These are phyloP conservation scores for Latrodectus geometricus DNA, from an alignment of 1,140 invertebrate genomes.

Conservation along the genomic window DNA sequence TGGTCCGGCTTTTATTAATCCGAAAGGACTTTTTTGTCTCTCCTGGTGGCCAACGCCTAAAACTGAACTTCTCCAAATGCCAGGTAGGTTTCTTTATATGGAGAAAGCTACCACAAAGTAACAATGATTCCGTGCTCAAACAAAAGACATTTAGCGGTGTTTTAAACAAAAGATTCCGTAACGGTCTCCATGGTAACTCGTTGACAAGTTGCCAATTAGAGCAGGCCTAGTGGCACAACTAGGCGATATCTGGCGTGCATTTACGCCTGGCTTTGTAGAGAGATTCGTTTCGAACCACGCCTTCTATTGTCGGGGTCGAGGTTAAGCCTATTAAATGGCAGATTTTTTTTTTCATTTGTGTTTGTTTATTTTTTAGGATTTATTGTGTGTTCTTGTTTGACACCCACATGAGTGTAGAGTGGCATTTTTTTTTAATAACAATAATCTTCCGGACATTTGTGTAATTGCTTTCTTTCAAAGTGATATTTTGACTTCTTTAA, in stretches of 20 bases:
- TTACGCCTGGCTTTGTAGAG: conserved; percentile 39
- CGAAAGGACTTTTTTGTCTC: conserved; percentile 5
- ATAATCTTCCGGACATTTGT: background rate
- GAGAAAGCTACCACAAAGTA: background rate
- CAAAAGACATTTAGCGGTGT: conserved; percentile 43
- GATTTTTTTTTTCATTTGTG: background rate
- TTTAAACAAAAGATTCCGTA: conserved; percentile 13
- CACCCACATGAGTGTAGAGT: conserved; percentile 14
- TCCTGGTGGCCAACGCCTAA: conserved; percentile 27
- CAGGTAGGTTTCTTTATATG: background rate
- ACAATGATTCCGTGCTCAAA: conserved; percentile 34
- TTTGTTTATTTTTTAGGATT: background rate
- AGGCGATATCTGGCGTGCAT: conserved; percentile 45
- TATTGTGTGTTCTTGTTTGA: conserved; percentile 1
- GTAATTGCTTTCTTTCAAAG: too few species aligned
- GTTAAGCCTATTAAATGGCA: conserved; percentile 26
- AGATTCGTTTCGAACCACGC: background rate
- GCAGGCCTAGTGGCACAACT: conserved; percentile 25
- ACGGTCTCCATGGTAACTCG: conserved; percentile 18
- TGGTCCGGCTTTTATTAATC: conserved; percentile 20
- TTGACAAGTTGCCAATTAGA: conserved; percentile 58
- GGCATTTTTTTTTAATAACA: background rate
- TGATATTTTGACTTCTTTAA: too few species aligned
- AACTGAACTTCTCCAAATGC: background rate
- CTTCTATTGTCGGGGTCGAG: conserved; percentile 47